phyloP scores from a whole-genome alignment of 2,797 vertebrate species.

The Hippoglossus hippoglossus region DNA sequence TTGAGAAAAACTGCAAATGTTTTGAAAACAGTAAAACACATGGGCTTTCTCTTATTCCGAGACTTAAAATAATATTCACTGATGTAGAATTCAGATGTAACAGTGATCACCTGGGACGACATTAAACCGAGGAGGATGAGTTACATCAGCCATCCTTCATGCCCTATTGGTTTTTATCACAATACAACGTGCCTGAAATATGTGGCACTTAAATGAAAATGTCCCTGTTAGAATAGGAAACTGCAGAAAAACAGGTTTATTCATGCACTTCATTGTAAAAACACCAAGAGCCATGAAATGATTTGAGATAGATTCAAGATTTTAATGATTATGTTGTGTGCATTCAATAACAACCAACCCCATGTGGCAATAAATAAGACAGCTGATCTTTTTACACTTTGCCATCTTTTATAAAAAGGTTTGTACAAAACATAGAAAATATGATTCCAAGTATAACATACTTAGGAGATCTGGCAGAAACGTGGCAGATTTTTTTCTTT shows the following conservation, averaged over 20 bases:
- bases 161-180: not conserved
- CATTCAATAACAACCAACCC: not conserved
- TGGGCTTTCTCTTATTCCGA: not conserved
- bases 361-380: not conserved
- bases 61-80: not conserved
- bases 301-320: too few species aligned
- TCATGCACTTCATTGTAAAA: not conserved
- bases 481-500: not conserved
- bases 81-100: not conserved
- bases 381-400: not conserved
- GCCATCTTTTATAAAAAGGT: not conserved
- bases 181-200: not conserved
- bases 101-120: not conserved
- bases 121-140: not conserved
- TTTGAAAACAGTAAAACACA: too few species aligned
- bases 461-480: not conserved
- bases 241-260: slow-evolving; percentile 17
- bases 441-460: too few species aligned
- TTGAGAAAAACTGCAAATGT: too few species aligned
- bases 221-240: not conserved
- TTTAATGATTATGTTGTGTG: not conserved
- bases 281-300: too few species aligned
- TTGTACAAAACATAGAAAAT: too few species aligned
- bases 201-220: not conserved
- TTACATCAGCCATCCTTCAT: not conserved